Evolutionary conservation across 2,113 vertebrate genomes (phyloP).

Genomic region (Dasyprocta punctata): DNA sequence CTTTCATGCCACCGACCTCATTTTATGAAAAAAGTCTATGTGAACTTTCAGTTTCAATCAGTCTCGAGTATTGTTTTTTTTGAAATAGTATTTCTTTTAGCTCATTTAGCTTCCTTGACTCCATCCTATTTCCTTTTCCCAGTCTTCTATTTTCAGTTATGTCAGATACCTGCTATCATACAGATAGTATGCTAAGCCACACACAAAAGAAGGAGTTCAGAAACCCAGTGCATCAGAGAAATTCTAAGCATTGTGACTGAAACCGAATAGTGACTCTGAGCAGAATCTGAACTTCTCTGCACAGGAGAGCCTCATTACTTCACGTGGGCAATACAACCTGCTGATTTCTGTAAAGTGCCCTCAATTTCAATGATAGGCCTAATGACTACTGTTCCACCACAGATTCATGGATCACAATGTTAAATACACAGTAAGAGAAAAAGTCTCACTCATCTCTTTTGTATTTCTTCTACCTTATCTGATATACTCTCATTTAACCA

Average conservation of each 20-base stretch:
- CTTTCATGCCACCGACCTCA: not conserved
- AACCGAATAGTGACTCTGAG: not conserved
- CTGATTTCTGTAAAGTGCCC: conserved; percentile 82
- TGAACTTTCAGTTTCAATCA: not conserved
- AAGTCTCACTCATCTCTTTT: conserved; percentile 78
- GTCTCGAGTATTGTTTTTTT: not conserved
- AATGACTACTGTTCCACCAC: conserved; percentile 81
- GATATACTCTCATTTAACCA: conserved; percentile 75
- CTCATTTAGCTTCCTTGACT: not conserved
- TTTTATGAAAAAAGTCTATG: not conserved
- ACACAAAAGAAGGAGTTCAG: conserved; percentile 23
- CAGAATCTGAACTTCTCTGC: conserved; percentile 21
- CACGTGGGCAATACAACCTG: conserved; percentile 71
- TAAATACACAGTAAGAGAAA: conserved; percentile 81
- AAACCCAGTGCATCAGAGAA: not conserved
- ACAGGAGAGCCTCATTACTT: conserved; percentile 81
- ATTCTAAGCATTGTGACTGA: not conserved
- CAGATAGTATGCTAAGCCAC: not conserved
- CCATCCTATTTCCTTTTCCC: not conserved
- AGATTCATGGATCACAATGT: conserved; percentile 85
- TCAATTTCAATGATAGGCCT: conserved; percentile 83
- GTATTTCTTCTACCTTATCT: conserved; percentile 81
- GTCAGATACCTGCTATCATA: not conserved
- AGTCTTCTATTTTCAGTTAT: not conserved
- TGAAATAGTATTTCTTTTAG: not conserved